A percentile compares a stretch with the other conserved stretches of the same genome.
These are phyloP conservation scores for Climacteris rufus DNA, from an alignment of 2,113 vertebrate genomes.

Conservation along the genomic window DNA sequence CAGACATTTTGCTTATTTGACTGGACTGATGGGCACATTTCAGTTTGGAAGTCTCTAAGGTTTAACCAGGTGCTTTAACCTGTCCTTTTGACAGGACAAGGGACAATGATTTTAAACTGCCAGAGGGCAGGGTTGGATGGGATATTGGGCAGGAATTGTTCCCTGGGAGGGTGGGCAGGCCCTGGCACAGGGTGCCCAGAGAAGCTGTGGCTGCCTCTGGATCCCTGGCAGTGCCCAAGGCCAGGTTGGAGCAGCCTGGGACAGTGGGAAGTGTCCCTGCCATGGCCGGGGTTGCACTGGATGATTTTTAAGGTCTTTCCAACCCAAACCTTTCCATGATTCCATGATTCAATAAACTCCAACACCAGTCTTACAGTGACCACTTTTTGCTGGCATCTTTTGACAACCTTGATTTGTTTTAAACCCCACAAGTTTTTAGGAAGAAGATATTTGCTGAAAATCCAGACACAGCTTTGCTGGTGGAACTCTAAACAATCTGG, in stretches of 20 bases:
- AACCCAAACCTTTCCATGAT: neutral
- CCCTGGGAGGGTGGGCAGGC: accelerated
- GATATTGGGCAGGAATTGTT: neutral
- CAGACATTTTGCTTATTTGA: neutral
- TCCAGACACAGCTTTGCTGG: neutral
- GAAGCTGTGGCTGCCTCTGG: neutral
- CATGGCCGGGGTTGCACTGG: neutral
- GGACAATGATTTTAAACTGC: neutral
- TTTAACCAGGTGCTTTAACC: neutral
- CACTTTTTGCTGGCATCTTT: neutral
- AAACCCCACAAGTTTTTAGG: neutral
- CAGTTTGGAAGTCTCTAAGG: neutral
- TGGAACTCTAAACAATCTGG: neutral
- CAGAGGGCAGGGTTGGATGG: neutral
- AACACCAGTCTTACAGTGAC: neutral
- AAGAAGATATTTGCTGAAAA: conserved; percentile 13
- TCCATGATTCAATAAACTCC: neutral
- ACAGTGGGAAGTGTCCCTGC: neutral
- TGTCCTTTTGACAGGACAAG: neutral
- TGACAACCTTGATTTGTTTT: neutral
- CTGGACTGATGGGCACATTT: neutral
- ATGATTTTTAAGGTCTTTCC: neutral
- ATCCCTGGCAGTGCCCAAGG: neutral
- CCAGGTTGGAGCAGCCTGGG: neutral
- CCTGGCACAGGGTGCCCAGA: no score